Evolutionary conservation across 2,888 invertebrate genomes (phyloP), one percentile per base, ranked within the genome.

Genomic region (Smittia sp.): DNA sequence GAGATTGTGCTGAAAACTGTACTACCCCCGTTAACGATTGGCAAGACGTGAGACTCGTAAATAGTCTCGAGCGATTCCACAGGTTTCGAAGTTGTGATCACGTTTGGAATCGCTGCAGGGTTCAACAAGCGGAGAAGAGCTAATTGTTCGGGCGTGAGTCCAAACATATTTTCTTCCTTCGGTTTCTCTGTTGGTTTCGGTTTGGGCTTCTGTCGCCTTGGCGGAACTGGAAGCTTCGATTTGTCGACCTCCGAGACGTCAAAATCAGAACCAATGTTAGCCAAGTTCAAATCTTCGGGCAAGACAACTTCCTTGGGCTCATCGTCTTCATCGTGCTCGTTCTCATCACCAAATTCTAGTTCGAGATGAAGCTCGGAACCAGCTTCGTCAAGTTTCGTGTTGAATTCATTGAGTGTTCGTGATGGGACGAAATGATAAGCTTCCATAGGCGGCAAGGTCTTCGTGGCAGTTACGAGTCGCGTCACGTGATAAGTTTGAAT

Each of bases 401-500:
- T 94, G 80, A 94, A 94, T 80, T 95, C 94, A 78, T 93, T 93
- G 24, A 94, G 84, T 0, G 92, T 92, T 81, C 91, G 92, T 78
- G 91, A 91, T 0, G 93, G 93, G 73, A 91, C 90, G 78, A 93
- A 94, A 79, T 93, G 93, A 83, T 91, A 93, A 76, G 88, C 89
- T 79, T 93, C 93, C 87, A 92, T 89, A 0, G 94, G 94, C 4
- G 94, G 94, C 63, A 94, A 81, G 0, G 95, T 96, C 80, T 95
- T 95, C 1, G 93, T 94, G 0, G 95, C 94, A 0, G 94, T 94
- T 11, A 96, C 94, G 74, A 94, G 83, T 79, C 94, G 86, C 0
- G 94, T 93, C 22, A 95, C 86, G 78, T 92, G 88, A 82, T 94
- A 96, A 0, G 95, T 94, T 83, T 96, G 96, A 1, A 94, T 90